phyloP scores from a whole-genome alignment of 2,797 vertebrate species.

The Hybognathus amarus region DNA sequence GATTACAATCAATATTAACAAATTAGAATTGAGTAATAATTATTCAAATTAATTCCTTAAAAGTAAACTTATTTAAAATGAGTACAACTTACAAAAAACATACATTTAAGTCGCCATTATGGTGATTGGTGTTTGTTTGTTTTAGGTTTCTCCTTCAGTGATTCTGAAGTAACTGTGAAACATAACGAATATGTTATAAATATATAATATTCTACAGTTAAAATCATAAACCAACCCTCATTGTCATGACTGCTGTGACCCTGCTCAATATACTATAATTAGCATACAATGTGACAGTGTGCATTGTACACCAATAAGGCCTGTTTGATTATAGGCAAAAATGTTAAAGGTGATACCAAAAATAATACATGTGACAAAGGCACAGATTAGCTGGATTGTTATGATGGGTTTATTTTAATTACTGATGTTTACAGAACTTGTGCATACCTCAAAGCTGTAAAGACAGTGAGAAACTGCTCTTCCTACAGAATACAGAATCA shows the following conservation, averaged over 20 bases:
- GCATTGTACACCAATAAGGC: not conserved
- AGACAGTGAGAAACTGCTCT: slow-evolving; percentile 23
- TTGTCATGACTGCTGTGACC: not conserved
- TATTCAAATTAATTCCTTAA: no score
- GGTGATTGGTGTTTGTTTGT: no score
- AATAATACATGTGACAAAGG: slow-evolving; percentile 44
- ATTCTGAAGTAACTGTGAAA: no score
- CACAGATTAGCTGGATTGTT: slow-evolving; percentile 40
- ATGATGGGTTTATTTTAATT: slow-evolving; percentile 65
- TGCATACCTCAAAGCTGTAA: slow-evolving; percentile 58
- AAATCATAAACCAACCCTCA: not conserved
- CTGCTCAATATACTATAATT: not conserved
- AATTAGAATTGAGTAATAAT: no score
- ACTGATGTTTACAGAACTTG: slow-evolving; percentile 58
- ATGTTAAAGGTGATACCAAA: not conserved
- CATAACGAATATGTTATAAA: not conserved
- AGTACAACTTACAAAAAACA: no score
- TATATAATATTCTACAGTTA: not conserved
- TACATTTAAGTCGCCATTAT: no score
- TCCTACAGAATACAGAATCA: slow-evolving; percentile 24
- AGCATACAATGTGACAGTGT: not conserved
- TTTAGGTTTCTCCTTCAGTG: no score
- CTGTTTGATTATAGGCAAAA: not conserved
- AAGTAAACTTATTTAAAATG: no score
- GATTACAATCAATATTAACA: no score